A percentile compares a stretch with the other conserved stretches of the same genome.
These are phyloP conservation scores for Cygnus olor DNA, from an alignment of 2,797 vertebrate genomes.

Conservation along the genomic window DNA sequence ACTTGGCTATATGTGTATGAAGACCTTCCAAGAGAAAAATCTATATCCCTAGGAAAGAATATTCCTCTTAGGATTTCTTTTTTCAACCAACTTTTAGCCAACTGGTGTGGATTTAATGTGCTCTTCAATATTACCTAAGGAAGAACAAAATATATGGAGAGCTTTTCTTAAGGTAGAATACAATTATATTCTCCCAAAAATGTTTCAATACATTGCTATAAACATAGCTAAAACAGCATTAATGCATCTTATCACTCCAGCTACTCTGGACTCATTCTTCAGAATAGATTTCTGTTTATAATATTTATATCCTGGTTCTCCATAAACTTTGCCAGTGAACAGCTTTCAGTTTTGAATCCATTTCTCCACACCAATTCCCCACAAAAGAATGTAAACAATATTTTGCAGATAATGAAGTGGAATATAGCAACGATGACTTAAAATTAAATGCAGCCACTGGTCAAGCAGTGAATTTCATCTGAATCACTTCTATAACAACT, in stretches of 20 bases:
- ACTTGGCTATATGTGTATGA: background rate
- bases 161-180: background rate
- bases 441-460: background rate
- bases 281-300: constrained; percentile 16
- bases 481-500: background rate
- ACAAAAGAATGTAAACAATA: background rate
- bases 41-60: background rate
- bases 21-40: background rate
- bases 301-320: background rate
- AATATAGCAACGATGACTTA: background rate
- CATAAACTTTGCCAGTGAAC: background rate
- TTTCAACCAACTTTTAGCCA: background rate
- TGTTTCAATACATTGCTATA: background rate
- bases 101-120: background rate
- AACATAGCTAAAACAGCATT: background rate
- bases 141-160: background rate
- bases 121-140: background rate
- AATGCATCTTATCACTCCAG: background rate
- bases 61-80: background rate
- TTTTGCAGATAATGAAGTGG: background rate
- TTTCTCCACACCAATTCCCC: background rate
- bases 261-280: background rate
- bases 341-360: background rate
- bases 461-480: background rate
- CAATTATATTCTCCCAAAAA: background rate